Evolutionary conservation across 2,797 vertebrate species (phyloP).

Genomic region (Rhinichthys osculus): DNA sequence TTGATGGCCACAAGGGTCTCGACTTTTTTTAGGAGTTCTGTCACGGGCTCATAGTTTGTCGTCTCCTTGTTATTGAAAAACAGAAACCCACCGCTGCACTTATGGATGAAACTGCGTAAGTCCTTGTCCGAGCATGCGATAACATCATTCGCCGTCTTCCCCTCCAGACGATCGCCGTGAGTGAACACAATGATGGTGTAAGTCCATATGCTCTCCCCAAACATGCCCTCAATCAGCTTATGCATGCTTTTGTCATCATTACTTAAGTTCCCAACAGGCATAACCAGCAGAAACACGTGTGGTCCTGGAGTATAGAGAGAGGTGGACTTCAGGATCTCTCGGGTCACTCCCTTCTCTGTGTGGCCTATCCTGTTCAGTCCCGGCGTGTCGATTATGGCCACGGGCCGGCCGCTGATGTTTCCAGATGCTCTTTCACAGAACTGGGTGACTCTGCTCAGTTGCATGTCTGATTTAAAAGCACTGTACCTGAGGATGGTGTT

Average conservation of each 20-base stretch:
- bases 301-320: slow-evolving; percentile 66
- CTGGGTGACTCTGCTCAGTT: slow-evolving; percentile 62
- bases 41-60: slow-evolving; percentile 59
- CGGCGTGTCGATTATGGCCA: slow-evolving; percentile 70
- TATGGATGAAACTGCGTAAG: slow-evolving; percentile 68
- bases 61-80: slow-evolving; percentile 70
- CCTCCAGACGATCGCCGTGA: slow-evolving; percentile 66
- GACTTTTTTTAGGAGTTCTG: slow-evolving; percentile 64
- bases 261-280: slow-evolving; percentile 69
- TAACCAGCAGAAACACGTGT: slow-evolving; percentile 67
- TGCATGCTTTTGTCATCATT: slow-evolving; percentile 69
- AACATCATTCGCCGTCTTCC: slow-evolving; percentile 63
- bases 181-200: slow-evolving; percentile 73
- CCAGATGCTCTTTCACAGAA: slow-evolving; percentile 60
- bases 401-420: slow-evolving; percentile 29
- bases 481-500: slow-evolving; percentile 68
- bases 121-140: slow-evolving; percentile 63
- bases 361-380: slow-evolving; percentile 64
- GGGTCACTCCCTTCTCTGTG: slow-evolving; percentile 49
- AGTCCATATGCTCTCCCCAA: slow-evolving; percentile 69
- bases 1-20: slow-evolving; percentile 71
- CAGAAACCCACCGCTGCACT: slow-evolving; percentile 69
- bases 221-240: slow-evolving; percentile 65
- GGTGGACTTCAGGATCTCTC: slow-evolving; percentile 65
- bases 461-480: slow-evolving; percentile 67